These are phyloP conservation scores for Paramormyrops kingsleyae DNA, from an alignment of 2,113 vertebrate species.

Conservation along the genomic window DNA sequence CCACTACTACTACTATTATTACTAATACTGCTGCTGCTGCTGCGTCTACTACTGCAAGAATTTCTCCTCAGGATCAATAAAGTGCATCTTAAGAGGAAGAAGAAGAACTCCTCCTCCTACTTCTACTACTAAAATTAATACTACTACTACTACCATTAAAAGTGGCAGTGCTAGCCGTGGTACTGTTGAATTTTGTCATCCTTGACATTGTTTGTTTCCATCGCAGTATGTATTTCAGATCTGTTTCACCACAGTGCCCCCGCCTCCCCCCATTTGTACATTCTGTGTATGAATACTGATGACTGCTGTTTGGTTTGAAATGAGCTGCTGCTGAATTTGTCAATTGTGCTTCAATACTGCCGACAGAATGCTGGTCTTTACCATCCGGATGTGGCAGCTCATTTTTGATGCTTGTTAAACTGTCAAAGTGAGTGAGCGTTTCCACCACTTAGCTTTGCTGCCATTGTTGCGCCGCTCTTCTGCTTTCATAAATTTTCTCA, in stretches of 20 bases:
- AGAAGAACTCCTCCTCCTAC: not conserved
- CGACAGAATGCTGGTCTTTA: constrained; percentile 14
- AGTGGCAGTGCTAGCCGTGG: not conserved
- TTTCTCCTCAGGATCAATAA: not conserved
- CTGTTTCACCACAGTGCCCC: not conserved
- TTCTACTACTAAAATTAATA: not conserved
- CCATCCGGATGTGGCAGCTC: constrained; percentile 29
- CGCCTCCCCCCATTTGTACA: not conserved
- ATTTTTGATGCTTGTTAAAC: constrained; percentile 52
- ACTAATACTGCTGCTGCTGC: too few relatives aligned
- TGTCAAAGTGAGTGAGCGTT: constrained; percentile 53
- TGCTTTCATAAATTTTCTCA: constrained; percentile 54
- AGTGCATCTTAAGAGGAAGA: not conserved
- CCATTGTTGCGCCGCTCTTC: constrained; percentile 57
- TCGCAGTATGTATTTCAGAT: not conserved
- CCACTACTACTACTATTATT: not conserved
- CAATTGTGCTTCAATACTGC: constrained; percentile 17
- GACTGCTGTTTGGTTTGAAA: constrained; percentile 1
- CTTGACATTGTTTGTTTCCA: not conserved
- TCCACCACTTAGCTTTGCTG: constrained; percentile 50
- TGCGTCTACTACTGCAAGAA: not conserved
- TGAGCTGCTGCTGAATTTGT: not conserved
- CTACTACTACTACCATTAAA: not conserved
- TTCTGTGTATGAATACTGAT: not conserved
- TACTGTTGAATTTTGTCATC: not conserved